These are phyloP conservation scores for Rhabdomys pumilio DNA, from an alignment of 2,797 vertebrate species.

Conservation along the genomic window DNA sequence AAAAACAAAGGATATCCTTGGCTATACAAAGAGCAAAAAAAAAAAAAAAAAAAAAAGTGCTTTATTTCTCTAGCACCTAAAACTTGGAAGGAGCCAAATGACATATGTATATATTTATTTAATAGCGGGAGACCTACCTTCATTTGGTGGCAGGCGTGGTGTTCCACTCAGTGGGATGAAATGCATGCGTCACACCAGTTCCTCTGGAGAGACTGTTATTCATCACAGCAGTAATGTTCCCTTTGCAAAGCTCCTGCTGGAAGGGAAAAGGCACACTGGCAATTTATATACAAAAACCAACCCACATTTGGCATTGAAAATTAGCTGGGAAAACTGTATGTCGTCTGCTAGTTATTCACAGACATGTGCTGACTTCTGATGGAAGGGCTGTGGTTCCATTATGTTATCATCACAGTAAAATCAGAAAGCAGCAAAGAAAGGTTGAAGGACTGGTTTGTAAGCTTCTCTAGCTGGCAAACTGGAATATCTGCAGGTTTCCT, in stretches of 20 bases:
- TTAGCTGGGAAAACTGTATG: conserved; percentile 58
- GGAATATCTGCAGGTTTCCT: background rate
- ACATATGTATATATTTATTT: conserved; percentile 66
- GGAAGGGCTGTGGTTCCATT: conserved; percentile 64
- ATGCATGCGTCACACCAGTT: conserved; percentile 7
- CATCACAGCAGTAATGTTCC: conserved; percentile 76
- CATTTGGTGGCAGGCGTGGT: conserved; percentile 33
- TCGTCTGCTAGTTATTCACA: conserved; percentile 74
- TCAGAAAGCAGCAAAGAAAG: conserved; percentile 72
- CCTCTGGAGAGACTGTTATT: conserved; percentile 69
- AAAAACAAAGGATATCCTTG: conserved; percentile 30
- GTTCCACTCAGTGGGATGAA: conserved; percentile 66
- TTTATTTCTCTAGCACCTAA: conserved; percentile 48
- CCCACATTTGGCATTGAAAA: conserved; percentile 73
- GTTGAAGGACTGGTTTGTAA: conserved; percentile 14
- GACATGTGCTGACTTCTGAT: conserved; percentile 69
- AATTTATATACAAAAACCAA: conserved; percentile 78
- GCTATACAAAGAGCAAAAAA: conserved; percentile 13
- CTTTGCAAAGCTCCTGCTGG: conserved; percentile 59
- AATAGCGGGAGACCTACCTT: conserved; percentile 54
- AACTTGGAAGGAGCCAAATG: conserved; percentile 64
- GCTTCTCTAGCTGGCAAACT: background rate
- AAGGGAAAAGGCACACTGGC: conserved; percentile 73
- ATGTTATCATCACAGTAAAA: conserved; percentile 65
- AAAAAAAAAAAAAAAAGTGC: too few species aligned